Evolutionary conservation across 2,113 vertebrate species (phyloP).

Genomic region (Gavialis gangeticus): DNA sequence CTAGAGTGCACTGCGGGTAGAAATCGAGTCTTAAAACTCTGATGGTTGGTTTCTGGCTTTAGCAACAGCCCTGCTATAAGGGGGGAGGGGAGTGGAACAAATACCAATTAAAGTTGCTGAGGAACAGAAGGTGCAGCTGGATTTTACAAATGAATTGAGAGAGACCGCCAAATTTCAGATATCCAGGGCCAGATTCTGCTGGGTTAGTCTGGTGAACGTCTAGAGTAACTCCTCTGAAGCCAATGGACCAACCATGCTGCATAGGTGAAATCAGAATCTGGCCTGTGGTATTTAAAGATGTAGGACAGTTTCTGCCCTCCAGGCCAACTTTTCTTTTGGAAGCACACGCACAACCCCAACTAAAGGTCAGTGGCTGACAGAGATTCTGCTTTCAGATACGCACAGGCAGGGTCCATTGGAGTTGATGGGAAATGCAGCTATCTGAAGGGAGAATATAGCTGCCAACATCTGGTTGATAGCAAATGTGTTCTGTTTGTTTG

Average conservation of each 20-base stretch:
- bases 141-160: not conserved
- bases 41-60: not conserved
- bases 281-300: not conserved
- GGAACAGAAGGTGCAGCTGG: not conserved
- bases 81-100: too few species aligned
- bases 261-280: not conserved
- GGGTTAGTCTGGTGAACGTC: not conserved
- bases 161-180: not conserved
- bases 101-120: not conserved
- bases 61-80: too few species aligned
- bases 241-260: accelerated
- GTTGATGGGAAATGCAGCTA: not conserved
- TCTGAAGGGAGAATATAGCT: not conserved
- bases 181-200: not conserved
- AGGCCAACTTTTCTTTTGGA: accelerated
- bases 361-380: not conserved
- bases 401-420: not conserved
- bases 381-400: not conserved
- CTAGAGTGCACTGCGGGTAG: not conserved
- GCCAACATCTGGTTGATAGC: too few species aligned
- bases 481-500: not conserved
- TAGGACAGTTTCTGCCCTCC: accelerated
- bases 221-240: not conserved
- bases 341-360: accelerated
- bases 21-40: accelerated